Evolutionary conservation across 2,888 invertebrate species (phyloP), one percentile per base, ranked within the genome.

Genomic region (Cryptocheilus praepositus): DNA sequence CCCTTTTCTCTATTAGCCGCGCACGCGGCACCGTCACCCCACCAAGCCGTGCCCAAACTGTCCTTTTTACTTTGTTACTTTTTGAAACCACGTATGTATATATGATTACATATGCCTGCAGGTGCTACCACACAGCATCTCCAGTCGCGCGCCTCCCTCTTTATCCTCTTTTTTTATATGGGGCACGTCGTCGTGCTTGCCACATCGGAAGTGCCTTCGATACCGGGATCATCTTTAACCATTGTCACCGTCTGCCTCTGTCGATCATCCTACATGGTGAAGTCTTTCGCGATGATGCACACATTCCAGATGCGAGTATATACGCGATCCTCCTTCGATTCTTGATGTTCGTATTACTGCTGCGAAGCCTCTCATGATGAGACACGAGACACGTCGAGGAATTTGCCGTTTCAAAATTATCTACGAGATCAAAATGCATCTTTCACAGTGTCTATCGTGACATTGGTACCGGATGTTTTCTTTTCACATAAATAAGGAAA

Each of bases 21-120:
- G 76, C 81, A 69, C 74, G 61, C 71, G 63, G 82, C 83, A 86
- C 87, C 87, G 83, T 85, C 86, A 87, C 87, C 87, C 85, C 82
- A 52, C 67, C 79, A 86, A 88, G 85, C 87, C 85, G 86, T 87
- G 86, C 86, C 83, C 81, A 81, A 83, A 73, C 70, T 63, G 65
- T 77, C 67, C 63, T 74, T 77, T 73, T 36, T 36, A n/a, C 5
- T 25, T 2, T 67, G 57, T 71, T 61, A 64, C 45, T 67, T 73
- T 74, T 71, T 65, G 59, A 70, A 74, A 76, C 76, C 76, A 76
- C 72, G 72, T 71, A 68, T 43, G 21, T 57, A 60, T 43, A 71
- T 68, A 36, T 36, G 36, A 36, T 36, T 36, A 36, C 28, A 28
- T 67, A 70, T 66, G 77, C 73, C 75, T 73, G 73, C 71, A 67